Evolutionary conservation across 2,888 invertebrate genomes (phyloP).

Genomic region (Protonemura montana): DNA sequence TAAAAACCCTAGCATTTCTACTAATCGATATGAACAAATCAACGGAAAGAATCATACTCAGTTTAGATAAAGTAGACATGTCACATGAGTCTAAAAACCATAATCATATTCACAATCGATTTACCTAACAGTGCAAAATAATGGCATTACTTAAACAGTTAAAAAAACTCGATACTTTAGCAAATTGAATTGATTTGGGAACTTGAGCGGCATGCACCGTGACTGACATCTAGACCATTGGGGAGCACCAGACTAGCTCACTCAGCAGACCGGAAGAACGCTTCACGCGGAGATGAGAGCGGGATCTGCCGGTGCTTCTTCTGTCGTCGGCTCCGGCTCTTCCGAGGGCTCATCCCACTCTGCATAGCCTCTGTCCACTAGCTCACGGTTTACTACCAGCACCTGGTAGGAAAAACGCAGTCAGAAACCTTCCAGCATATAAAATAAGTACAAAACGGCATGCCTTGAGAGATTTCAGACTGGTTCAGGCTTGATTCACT

Average conservation of each 20-base stretch:
- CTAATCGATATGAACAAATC: not conserved
- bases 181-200: not conserved
- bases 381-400: slow-evolving; percentile 85
- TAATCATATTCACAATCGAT: not conserved
- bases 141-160: not conserved
- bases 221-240: not conserved
- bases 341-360: slow-evolving; percentile 66
- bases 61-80: too few species aligned
- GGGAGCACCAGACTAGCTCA: slow-evolving; percentile 28
- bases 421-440: slow-evolving; percentile 39
- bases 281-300: not conserved
- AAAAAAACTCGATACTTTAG: not conserved
- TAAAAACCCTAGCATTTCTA: not conserved
- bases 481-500: too few species aligned
- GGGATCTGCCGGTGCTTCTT: not conserved
- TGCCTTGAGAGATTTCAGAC: too few species aligned
- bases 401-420: slow-evolving; percentile 69
- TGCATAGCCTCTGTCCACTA: slow-evolving; percentile 84
- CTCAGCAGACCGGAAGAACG: not conserved
- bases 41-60: not conserved
- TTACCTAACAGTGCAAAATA: not conserved
- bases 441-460: too few species aligned
- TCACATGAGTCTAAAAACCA: too few species aligned
- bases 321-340: not conserved
- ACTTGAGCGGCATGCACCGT: not conserved